These are phyloP conservation scores for Sternotherus odoratus DNA, from an alignment of 2,797 vertebrate genomes.

Conservation along the genomic window DNA sequence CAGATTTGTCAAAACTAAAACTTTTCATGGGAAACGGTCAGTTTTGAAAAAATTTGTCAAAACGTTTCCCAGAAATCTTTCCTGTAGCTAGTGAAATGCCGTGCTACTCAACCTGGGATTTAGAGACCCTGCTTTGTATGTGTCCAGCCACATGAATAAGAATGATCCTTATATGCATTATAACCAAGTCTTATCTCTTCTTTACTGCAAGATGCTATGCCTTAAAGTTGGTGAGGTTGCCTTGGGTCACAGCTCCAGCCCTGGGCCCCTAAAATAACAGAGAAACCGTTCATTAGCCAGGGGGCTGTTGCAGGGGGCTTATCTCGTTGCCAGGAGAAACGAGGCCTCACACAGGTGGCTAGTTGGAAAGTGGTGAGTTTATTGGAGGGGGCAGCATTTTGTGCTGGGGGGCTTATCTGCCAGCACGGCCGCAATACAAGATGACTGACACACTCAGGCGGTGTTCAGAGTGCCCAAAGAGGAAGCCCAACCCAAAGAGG, in stretches of 20 bases:
- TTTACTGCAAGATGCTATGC: background rate
- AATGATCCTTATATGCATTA: background rate
- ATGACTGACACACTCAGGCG: too few relatives aligned
- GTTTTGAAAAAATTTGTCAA: background rate
- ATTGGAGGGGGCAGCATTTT: too few relatives aligned
- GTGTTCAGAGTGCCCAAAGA: too few relatives aligned
- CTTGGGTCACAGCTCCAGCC: rapidly evolving
- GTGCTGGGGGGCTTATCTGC: too few relatives aligned
- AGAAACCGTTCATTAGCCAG: background rate
- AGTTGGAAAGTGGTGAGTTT: too few relatives aligned
- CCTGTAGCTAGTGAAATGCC: background rate
- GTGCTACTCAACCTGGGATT: background rate
- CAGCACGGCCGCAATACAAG: too few relatives aligned
- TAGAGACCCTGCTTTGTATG: background rate
- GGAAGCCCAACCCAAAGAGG: too few relatives aligned
- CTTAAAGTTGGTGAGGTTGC: background rate
- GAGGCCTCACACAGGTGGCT: too few relatives aligned
- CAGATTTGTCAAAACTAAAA: background rate
- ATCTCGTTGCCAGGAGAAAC: too few relatives aligned
- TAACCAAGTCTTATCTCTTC: background rate
- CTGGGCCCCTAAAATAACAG: background rate
- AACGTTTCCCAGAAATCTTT: background rate
- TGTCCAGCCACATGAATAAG: background rate
- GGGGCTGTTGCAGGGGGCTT: too few relatives aligned
- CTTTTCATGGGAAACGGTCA: background rate